Conservation (phyloP, 2,113 vertebrate species). For the Dipodomys ordii region DNA sequence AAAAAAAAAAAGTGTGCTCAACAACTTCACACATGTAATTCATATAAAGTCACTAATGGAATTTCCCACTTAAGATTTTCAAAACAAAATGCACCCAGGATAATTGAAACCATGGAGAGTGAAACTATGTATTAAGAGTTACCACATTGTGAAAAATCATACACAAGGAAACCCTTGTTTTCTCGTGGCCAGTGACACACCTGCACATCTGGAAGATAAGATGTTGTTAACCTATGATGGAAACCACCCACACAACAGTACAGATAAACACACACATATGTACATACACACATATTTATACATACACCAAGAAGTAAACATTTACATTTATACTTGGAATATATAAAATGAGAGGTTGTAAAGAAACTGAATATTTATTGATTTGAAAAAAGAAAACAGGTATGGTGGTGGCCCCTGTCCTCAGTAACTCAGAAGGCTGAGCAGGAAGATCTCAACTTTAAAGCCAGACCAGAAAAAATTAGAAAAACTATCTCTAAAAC, state of each 20-base stretch:
- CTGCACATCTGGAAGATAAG: not conserved
- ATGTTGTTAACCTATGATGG: not conserved
- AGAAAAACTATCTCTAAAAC: too few species aligned
- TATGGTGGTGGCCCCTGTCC: too few species aligned
- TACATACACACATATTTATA: not conserved
- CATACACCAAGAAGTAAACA: too few species aligned
- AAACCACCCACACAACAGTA: not conserved
- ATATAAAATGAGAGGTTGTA: not conserved
- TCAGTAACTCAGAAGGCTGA: too few species aligned
- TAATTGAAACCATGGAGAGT: not conserved
- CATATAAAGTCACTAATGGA: not conserved
- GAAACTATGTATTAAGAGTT: not conserved
- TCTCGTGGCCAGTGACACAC: not conserved
- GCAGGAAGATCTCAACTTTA: too few species aligned
- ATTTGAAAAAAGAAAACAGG: not conserved
- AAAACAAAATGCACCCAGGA: not conserved
- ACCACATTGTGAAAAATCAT: not conserved
- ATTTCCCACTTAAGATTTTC: not conserved
- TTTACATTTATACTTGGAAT: too few species aligned
- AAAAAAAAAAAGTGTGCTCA: too few species aligned
- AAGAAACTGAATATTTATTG: not conserved
- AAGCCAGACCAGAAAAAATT: too few species aligned
- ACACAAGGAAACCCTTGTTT: not conserved
- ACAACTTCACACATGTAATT: too few species aligned
- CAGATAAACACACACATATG: not conserved